Evolutionary conservation across 23 tunicate species (phyloP).

Genomic region (Halocynthia roretzi): DNA sequence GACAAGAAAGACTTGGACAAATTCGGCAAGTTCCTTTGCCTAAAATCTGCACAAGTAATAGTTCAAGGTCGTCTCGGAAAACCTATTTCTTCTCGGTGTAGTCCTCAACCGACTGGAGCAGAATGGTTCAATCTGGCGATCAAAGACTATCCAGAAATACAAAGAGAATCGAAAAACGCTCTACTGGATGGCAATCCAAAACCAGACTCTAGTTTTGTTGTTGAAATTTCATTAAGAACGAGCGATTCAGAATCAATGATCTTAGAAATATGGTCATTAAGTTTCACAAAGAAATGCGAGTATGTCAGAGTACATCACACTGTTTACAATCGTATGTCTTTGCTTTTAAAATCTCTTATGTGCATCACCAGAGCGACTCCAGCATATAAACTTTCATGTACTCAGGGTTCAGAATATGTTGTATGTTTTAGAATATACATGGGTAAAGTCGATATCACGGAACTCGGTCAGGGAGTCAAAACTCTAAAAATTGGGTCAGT

Average conservation of each 20-base stretch:
- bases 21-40: conserved; percentile 48
- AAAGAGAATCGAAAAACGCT: conserved; percentile 46
- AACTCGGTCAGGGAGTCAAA: conserved; percentile 70
- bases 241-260: conserved; percentile 72
- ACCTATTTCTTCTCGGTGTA: conserved; percentile 42
- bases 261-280: conserved; percentile 81
- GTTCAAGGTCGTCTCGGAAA: conserved; percentile 84
- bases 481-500: conserved; percentile 57
- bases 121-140: conserved; percentile 70
- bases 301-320: conserved; percentile 39
- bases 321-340: conserved; percentile 53
- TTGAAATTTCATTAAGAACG: conserved; percentile 73
- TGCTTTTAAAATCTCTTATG: conserved; percentile 60
- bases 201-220: conserved; percentile 28
- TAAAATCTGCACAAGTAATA: conserved; percentile 70
- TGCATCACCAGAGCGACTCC: conserved; percentile 85
- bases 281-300: conserved; percentile 47
- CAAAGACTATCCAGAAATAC: conserved; percentile 83
- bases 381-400: conserved; percentile 78
- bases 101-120: conserved; percentile 35
- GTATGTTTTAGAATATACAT: conserved; percentile 65
- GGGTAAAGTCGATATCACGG: conserved; percentile 51
- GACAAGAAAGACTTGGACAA: conserved; percentile 54
- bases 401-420: conserved; percentile 60
- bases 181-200: conserved; percentile 39